A percentile compares a stretch with the other conserved stretches of the same genome.
These are phyloP conservation scores for Cervus canadensis DNA, from an alignment of 2,113 vertebrate genomes.

Conservation along the genomic window DNA sequence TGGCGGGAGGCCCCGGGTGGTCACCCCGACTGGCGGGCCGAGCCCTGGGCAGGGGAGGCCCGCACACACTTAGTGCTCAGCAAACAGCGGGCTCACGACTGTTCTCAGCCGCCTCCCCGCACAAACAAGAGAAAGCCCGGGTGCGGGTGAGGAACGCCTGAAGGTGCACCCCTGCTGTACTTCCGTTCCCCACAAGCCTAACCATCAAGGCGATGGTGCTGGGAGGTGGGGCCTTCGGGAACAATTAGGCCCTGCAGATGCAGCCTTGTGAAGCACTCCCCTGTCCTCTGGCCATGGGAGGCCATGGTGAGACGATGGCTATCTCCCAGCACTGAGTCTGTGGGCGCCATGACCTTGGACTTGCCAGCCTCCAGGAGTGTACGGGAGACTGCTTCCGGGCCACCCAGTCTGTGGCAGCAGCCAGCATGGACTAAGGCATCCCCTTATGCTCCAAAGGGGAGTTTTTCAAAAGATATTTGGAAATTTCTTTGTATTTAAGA, in stretches of 20 bases:
- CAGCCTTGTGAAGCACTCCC: not conserved
- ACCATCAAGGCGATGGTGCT: not conserved
- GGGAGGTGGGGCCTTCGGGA: not conserved
- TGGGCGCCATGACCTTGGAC: rapidly evolving
- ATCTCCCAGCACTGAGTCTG: too few species aligned
- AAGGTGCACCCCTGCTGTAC: too few species aligned
- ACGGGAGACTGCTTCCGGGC: not conserved
- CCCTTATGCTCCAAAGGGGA: not conserved
- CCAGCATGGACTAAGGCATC: not conserved
- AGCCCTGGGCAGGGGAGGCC: not conserved
- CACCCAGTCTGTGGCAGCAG: not conserved
- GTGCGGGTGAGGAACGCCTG: rapidly evolving
- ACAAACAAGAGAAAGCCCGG: not conserved
- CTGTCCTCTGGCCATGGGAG: not conserved
- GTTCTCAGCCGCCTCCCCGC: rapidly evolving
- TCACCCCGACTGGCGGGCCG: rapidly evolving
- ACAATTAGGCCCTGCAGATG: too few species aligned
- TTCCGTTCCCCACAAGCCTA: not conserved
- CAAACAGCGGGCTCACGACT: rapidly evolving
- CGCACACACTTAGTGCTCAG: not conserved
- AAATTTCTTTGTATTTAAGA: not conserved
- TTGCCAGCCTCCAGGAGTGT: not conserved
- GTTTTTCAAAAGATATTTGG: not conserved
- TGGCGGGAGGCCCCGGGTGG: not conserved
- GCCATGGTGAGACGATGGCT: not conserved